Base-by-base conservation (phyloP, 2,888 invertebrate species). In the Ochropleura plecta region DNA sequence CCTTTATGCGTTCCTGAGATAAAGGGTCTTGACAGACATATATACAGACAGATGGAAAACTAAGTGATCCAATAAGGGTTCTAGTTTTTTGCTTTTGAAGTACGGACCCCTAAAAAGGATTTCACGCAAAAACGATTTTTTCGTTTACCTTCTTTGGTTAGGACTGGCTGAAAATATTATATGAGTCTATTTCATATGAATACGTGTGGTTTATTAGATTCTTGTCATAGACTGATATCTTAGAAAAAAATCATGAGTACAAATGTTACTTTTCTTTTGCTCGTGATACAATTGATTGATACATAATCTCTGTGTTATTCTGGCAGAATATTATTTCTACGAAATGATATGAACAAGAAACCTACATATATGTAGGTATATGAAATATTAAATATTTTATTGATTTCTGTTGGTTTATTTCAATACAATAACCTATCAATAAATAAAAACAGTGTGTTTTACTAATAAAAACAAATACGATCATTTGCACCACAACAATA, bases 201-300 rank as follows among this genome's bases (percentile, higher is more conserved):
- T 14, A 44, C 12, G 44, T 60, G 59, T 20, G 42, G n/a, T 57
- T 51, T 64, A 57, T 79, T 72, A 51, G 20, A 66, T 68, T 68
- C 51, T 57, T 42, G 42, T 48, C 51, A 53, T 9, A 49, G 30
- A 49, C 40, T 55, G 40, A 69, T 20, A 57, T 64, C 48, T 48
- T 0, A 57, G 64, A 57, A 57, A 71, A 70, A 60, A 5, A 40
- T 42, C 55, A 55, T 51, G 42, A 68, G 46, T 64, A 6, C 20
- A 60, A 55, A 51, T 40, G 3, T 57, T 63, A 51, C 40, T 48
- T 62, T 48, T 69, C 20, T 69, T 20, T 57, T 68, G 30, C n/a
- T 67, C 48, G 57, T 40, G n/a, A 42, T 53, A 57, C 30, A 63
- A 18, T 48, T 57, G 16, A 60, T 44, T 81, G 18, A 30, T 63